Evolutionary conservation across 2,797 vertebrate genomes (phyloP).

Genomic region (Buphagus erythrorhynchus): DNA sequence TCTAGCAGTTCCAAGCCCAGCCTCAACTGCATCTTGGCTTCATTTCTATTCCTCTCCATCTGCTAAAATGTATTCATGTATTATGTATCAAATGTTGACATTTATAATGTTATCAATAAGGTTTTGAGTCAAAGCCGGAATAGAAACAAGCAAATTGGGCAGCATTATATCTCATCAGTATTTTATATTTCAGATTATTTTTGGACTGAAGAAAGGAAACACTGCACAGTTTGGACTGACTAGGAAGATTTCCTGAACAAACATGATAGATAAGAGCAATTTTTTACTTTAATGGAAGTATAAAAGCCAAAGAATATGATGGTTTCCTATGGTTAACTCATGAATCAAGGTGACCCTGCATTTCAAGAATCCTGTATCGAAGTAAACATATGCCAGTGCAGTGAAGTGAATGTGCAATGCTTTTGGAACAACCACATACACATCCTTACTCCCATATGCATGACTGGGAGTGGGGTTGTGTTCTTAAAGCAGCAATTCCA

Average conservation of each 20-base stretch:
- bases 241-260: not conserved
- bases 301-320: not conserved
- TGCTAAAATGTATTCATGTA: conserved; percentile 22
- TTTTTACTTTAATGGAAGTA: not conserved
- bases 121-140: conserved; percentile 12
- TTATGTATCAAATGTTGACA: conserved; percentile 56
- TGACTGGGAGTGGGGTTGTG: not conserved
- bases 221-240: not conserved
- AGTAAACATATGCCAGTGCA: not conserved
- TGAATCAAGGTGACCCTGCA: not conserved
- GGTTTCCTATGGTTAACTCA: not conserved
- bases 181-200: not conserved
- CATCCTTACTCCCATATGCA: too few species aligned
- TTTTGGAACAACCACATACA: not conserved
- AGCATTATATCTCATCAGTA: not conserved
- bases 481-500: not conserved
- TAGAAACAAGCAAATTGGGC: conserved; percentile 2
- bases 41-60: conserved; percentile 30
- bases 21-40: conserved; percentile 21
- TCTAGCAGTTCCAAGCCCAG: not conserved
- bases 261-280: not conserved
- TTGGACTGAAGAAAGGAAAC: not conserved
- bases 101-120: conserved; percentile 31
- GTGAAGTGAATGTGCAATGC: not conserved
- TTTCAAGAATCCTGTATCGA: not conserved